Conservation (phyloP, 2,797 vertebrate genomes). For the Emydoidea blandingii region DNA sequence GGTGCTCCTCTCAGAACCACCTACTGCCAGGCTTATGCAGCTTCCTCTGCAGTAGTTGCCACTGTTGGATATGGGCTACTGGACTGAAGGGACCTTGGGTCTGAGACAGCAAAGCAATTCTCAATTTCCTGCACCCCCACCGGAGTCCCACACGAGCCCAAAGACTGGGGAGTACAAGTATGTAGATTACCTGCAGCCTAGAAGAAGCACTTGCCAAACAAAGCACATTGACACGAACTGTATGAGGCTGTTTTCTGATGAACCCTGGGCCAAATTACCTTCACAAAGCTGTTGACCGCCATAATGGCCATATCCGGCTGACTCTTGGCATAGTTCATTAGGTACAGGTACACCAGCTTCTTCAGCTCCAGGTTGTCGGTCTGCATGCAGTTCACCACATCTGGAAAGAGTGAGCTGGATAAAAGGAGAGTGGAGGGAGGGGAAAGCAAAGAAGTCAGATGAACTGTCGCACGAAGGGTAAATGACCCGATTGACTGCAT, state of each 20-base stretch:
- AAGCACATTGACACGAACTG: neutral
- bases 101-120: neutral
- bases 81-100: neutral
- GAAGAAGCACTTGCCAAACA: neutral
- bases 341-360: constrained; percentile 97
- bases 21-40: neutral
- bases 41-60: neutral
- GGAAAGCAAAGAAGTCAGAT: neutral
- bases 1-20: neutral
- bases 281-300: constrained; percentile 99
- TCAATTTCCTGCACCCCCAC: neutral
- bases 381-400: constrained; percentile 99
- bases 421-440: neutral
- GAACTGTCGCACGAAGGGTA: neutral
- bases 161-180: neutral
- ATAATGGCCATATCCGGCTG: constrained; percentile 99
- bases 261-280: constrained; percentile 81
- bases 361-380: constrained; percentile 98
- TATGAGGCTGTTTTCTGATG: neutral
- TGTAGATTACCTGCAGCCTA: neutral
- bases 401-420: constrained; percentile 94
- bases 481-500: neutral
- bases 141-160: neutral
- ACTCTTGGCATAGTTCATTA: constrained; percentile 99
- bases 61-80: neutral